Percentiles rank a stretch among this genome's conserved stretches.
These are phyloP conservation scores for Sphinx pinastri DNA, from an alignment of 2,888 invertebrate species.

Conservation along the genomic window DNA sequence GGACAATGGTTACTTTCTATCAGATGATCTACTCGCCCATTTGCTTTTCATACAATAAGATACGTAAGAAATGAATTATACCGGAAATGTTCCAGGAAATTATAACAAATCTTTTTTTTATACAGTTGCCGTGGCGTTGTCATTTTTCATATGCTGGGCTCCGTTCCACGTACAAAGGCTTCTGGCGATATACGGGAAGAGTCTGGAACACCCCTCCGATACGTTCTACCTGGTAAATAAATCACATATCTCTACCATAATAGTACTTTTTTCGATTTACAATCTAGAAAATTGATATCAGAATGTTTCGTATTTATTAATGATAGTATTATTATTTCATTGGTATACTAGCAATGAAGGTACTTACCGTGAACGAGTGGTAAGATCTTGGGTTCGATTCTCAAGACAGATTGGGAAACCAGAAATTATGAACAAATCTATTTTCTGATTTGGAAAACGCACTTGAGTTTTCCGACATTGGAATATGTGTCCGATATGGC, in stretches of 20 bases:
- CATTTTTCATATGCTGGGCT: slow-evolving; percentile 93
- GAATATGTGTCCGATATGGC: too few relatives aligned
- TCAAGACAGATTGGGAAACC: too few relatives aligned
- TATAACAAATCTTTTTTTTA: slow-evolving; percentile 27
- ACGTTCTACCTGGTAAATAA: slow-evolving; percentile 72
- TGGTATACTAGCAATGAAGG: too few relatives aligned
- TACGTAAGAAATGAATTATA: neutral
- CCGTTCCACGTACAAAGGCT: slow-evolving; percentile 97
- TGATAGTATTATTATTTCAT: too few relatives aligned
- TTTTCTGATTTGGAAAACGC: too few relatives aligned
- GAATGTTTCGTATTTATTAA: neutral
- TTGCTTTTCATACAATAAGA: neutral
- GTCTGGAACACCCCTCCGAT: slow-evolving; percentile 72
- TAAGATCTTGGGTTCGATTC: too few relatives aligned
- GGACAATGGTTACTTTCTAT: too few relatives aligned
- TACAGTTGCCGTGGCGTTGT: slow-evolving; percentile 93
- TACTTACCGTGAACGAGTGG: too few relatives aligned
- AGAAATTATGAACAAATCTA: too few relatives aligned
- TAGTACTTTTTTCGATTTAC: neutral
- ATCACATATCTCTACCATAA: neutral
- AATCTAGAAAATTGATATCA: neutral
- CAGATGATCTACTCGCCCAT: too few relatives aligned
- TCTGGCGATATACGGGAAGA: slow-evolving; percentile 89
- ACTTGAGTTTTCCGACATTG: too few relatives aligned
- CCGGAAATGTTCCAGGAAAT: neutral